These are phyloP conservation scores for Kryptolebias marmoratus DNA, from an alignment of 2,113 vertebrate genomes.

Conservation along the genomic window DNA sequence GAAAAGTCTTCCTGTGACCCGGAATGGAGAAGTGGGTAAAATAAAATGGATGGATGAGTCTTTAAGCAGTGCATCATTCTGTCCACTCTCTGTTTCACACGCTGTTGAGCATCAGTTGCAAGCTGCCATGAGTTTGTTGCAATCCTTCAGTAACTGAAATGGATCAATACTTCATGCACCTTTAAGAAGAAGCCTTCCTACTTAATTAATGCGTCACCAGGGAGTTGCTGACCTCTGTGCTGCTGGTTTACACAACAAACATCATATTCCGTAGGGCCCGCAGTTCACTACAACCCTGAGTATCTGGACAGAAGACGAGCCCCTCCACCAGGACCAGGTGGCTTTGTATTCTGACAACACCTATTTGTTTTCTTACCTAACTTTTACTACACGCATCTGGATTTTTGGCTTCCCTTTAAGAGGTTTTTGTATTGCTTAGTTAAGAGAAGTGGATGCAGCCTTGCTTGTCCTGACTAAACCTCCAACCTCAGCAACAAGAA, in stretches of 20 bases:
- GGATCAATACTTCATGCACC: conserved; percentile 12
- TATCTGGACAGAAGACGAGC: conserved; percentile 80
- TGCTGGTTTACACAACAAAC: conserved; percentile 52
- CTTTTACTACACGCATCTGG: conserved; percentile 21
- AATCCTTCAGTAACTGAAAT: conserved; percentile 14
- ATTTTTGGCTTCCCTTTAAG: conserved; percentile 22
- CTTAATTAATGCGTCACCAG: conserved; percentile 23
- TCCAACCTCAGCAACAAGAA: conserved; percentile 26
- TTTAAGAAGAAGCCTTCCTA: conserved; percentile 24
- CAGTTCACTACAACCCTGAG: conserved; percentile 77
- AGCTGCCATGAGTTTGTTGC: not conserved
- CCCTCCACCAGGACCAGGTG: conserved; percentile 77
- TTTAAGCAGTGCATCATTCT: not conserved
- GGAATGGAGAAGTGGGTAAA: too few species aligned
- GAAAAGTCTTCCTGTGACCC: too few species aligned
- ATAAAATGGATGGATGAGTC: not conserved
- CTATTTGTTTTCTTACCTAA: conserved; percentile 41
- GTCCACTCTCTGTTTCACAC: not conserved
- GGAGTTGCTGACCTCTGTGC: conserved; percentile 34
- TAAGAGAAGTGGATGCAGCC: conserved; percentile 27
- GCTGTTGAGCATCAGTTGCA: not conserved
- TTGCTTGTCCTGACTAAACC: conserved; percentile 54
- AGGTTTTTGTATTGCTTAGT: conserved; percentile 44
- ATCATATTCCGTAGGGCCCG: conserved; percentile 77
- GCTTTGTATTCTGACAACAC: conserved; percentile 49